phyloP scores from a whole-genome alignment of 2,888 invertebrate species.

The Altica lythri region DNA sequence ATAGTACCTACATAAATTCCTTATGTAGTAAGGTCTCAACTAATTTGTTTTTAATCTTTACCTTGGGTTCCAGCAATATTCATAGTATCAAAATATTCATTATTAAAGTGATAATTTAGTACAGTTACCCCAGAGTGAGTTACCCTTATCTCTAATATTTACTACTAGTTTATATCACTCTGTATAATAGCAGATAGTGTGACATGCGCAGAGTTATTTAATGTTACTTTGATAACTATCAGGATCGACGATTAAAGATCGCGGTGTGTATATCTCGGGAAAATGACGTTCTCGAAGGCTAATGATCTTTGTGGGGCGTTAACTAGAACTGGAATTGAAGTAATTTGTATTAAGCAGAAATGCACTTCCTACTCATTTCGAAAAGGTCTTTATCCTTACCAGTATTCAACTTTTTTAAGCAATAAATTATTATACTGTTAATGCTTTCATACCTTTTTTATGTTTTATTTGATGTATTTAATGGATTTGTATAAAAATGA shows the following conservation, averaged over 20 bases:
- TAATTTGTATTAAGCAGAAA: slow-evolving; percentile 10
- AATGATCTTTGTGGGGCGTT: slow-evolving; percentile 20
- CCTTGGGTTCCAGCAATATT: too few species aligned
- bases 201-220: slow-evolving; percentile 12
- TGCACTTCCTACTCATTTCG: slow-evolving; percentile 13
- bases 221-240: slow-evolving; percentile 3
- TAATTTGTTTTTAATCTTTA: too few species aligned
- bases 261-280: background rate
- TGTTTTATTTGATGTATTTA: too few species aligned
- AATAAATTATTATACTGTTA: background rate
- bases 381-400: too few species aligned
- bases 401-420: background rate
- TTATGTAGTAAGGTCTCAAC: too few species aligned
- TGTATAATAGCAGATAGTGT: too few species aligned
- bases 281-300: slow-evolving; percentile 13
- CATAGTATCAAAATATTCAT: too few species aligned
- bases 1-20: too few species aligned
- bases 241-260: slow-evolving; percentile 2
- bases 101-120: too few species aligned
- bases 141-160: background rate
- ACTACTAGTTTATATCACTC: too few species aligned
- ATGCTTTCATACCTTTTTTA: too few species aligned
- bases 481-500: too few species aligned
- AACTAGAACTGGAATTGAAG: slow-evolving; percentile 20
- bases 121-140: background rate